These are phyloP conservation scores for Lytechinus pictus DNA, from an alignment of 35 echinoderm and acorn worm genomes.

Conservation along the genomic window DNA sequence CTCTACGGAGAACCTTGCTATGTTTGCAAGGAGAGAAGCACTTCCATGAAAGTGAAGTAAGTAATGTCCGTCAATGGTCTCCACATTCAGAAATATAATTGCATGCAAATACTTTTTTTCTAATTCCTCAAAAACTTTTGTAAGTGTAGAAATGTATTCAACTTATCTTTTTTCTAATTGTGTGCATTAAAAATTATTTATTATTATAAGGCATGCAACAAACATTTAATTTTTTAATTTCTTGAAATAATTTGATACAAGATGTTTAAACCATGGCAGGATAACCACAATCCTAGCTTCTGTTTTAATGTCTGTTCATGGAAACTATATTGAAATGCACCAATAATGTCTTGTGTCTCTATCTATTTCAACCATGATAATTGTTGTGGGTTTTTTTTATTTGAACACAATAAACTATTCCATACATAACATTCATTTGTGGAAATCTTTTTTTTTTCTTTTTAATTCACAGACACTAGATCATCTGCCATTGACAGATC, in stretches of 20 bases:
- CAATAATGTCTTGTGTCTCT: too few species aligned
- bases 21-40: slow-evolving; percentile 95
- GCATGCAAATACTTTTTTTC: not conserved
- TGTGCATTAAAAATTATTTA: not conserved
- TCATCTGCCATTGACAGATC: slow-evolving; percentile 93
- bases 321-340: too few species aligned
- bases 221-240: not conserved
- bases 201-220: not conserved
- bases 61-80: not conserved
- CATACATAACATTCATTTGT: too few species aligned
- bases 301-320: too few species aligned
- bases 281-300: too few species aligned
- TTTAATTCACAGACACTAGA: slow-evolving; percentile 84
- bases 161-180: not conserved
- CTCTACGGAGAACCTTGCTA: slow-evolving; percentile 82
- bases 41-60: slow-evolving; percentile 99
- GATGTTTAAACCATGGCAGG: too few species aligned
- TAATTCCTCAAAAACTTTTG: too few species aligned
- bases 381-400: too few species aligned
- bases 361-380: too few species aligned
- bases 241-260: too few species aligned
- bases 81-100: not conserved
- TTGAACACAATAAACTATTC: too few species aligned
- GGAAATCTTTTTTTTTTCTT: not conserved
- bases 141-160: too few species aligned